These are phyloP conservation scores for Ariopsis seemanni DNA, from an alignment of 2,113 vertebrate species.

Conservation along the genomic window DNA sequence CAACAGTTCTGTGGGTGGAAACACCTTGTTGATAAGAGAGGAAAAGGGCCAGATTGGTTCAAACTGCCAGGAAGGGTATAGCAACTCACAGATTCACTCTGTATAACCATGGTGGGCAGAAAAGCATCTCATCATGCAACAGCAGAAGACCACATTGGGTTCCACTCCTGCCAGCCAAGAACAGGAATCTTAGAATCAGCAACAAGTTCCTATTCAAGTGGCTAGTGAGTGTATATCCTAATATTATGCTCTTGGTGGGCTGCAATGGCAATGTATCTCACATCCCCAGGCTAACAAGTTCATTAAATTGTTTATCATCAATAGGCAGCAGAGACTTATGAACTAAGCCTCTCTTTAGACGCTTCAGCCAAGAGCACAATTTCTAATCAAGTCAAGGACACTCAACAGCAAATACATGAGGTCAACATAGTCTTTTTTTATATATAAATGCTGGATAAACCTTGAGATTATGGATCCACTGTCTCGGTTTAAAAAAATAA, in stretches of 20 bases:
- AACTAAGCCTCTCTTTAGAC: not conserved
- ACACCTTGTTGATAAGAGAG: too few species aligned
- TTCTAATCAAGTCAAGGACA: conserved; percentile 1
- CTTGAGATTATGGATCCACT: not conserved
- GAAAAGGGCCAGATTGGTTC: too few species aligned
- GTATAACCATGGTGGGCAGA: too few species aligned
- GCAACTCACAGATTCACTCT: too few species aligned
- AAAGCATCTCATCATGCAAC: too few species aligned
- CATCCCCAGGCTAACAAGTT: not conserved
- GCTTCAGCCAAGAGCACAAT: not conserved
- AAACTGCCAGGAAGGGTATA: too few species aligned
- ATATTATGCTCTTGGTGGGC: not conserved
- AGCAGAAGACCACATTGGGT: too few species aligned
- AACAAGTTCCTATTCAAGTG: too few species aligned
- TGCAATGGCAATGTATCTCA: not conserved
- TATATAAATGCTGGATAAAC: not conserved
- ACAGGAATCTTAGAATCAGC: too few species aligned
- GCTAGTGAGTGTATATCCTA: not conserved
- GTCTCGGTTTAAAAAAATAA: too few species aligned
- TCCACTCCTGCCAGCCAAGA: too few species aligned
- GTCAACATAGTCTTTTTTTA: not conserved
- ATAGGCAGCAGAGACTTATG: not conserved
- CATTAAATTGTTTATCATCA: not conserved
- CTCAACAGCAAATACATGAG: not conserved
- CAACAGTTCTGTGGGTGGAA: too few species aligned